A percentile compares a stretch with the other conserved stretches of the same genome.
Conservation (phyloP, 37 sponge, comb jelly and placozoan species). For the Corticium candelabrum region DNA sequence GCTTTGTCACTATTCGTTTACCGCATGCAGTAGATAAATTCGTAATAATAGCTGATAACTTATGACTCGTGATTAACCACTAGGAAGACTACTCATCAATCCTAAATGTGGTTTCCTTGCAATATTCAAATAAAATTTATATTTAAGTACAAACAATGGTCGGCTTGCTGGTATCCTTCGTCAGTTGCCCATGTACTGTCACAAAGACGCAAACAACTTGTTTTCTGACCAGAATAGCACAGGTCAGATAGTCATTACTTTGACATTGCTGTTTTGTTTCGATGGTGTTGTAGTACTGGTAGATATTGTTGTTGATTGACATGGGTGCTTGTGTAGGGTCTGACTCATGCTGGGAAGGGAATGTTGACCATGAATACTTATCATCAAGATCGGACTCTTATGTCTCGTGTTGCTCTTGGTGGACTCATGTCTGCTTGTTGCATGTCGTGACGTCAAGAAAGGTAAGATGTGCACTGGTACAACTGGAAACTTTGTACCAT, state of each 20-base stretch:
- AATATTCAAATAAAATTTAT: neutral
- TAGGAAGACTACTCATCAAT: no score
- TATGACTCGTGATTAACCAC: no score
- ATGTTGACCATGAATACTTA: slow-evolving; percentile 90
- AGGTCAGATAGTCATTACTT: slow-evolving; percentile 63
- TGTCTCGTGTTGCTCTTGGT: slow-evolving; percentile 80
- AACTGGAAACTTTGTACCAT: no score
- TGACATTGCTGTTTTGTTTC: neutral
- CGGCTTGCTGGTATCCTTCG: slow-evolving; percentile 81
- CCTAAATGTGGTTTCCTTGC: neutral
- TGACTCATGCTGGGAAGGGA: slow-evolving; percentile 92
- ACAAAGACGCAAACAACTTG: slow-evolving; percentile 83
- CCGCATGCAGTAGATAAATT: no score
- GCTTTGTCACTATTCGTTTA: no score
- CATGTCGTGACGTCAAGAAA: slow-evolving; percentile 67
- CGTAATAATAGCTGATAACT: no score
- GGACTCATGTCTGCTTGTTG: slow-evolving; percentile 59
- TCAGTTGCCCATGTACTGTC: slow-evolving; percentile 90
- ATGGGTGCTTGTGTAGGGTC: no score
- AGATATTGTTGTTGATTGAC: no score
- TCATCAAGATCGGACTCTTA: slow-evolving; percentile 76
- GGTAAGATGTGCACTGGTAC: slow-evolving; percentile 29
- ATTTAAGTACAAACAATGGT: slow-evolving; percentile 88
- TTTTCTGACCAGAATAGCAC: slow-evolving; percentile 93
- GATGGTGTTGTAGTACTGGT: no score